These are phyloP conservation scores for Notodonta ziczac DNA, from an alignment of 2,888 invertebrate genomes.

Conservation along the genomic window DNA sequence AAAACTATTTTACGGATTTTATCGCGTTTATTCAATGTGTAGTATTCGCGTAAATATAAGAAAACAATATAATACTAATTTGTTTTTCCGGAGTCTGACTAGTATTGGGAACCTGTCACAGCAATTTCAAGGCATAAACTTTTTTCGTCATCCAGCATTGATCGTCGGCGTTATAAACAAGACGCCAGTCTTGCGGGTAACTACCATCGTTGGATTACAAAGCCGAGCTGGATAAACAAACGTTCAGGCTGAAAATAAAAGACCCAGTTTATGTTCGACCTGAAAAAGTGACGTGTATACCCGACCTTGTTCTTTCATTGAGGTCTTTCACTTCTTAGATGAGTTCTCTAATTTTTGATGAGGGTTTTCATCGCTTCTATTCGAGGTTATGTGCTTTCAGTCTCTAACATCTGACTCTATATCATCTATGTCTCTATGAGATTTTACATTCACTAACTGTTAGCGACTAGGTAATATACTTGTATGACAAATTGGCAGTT, in stretches of 20 bases:
- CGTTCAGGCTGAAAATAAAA: conserved; percentile 27
- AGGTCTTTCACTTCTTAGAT: conserved; percentile 1
- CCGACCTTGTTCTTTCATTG: neutral
- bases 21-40: too few relatives aligned
- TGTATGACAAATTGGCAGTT: too few relatives aligned
- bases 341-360: neutral
- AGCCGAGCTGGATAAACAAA: conserved; percentile 29
- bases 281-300: conserved; percentile 3
- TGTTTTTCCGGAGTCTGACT: too few relatives aligned
- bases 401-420: too few relatives aligned
- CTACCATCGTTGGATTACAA: conserved; percentile 37
- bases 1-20: too few relatives aligned
- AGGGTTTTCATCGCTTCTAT: neutral
- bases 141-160: conserved; percentile 22
- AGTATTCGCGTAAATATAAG: too few relatives aligned
- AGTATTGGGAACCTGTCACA: neutral
- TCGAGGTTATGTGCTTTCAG: neutral
- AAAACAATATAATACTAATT: too few relatives aligned
- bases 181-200: conserved; percentile 29
- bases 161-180: conserved; percentile 30
- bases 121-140: neutral
- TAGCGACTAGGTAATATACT: too few relatives aligned
- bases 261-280: conserved; percentile 8
- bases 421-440: too few relatives aligned
- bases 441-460: too few relatives aligned